These are phyloP conservation scores for Platycnemis pennipes DNA, from an alignment of 2,888 invertebrate species.

Conservation along the genomic window DNA sequence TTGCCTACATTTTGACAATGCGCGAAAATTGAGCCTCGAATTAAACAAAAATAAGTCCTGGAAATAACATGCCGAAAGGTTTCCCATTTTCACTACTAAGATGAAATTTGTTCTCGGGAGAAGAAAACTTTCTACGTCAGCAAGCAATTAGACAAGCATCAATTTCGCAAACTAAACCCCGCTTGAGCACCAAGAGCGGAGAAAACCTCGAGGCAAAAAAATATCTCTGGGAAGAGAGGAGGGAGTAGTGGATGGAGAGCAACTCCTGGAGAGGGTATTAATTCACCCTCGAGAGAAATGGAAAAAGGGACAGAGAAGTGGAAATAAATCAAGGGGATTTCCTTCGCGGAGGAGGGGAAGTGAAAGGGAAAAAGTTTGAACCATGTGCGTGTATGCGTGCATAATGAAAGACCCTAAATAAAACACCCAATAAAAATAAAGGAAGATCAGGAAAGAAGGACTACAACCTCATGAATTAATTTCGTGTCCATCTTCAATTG, in stretches of 20 bases:
- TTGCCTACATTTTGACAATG: no score
- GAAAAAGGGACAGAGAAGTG: background rate
- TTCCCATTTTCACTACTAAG: background rate
- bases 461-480: no score
- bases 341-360: background rate
- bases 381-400: background rate
- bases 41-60: background rate
- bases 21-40: no score
- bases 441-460: no score
- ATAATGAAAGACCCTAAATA: background rate
- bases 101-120: background rate
- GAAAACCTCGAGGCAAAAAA: background rate
- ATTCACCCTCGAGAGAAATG: background rate
- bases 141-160: background rate
- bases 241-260: background rate
- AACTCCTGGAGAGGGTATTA: background rate
- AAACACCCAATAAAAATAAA: background rate
- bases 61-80: background rate
- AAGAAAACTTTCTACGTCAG: background rate
- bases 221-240: background rate
- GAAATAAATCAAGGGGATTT: constrained; percentile 13
- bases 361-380: background rate
- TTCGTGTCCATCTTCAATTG: no score
- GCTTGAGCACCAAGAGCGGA: background rate
- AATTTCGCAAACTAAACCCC: background rate